Evolutionary conservation across 2,113 vertebrate species (phyloP).

Genomic region (Corythornis vintsioides): DNA sequence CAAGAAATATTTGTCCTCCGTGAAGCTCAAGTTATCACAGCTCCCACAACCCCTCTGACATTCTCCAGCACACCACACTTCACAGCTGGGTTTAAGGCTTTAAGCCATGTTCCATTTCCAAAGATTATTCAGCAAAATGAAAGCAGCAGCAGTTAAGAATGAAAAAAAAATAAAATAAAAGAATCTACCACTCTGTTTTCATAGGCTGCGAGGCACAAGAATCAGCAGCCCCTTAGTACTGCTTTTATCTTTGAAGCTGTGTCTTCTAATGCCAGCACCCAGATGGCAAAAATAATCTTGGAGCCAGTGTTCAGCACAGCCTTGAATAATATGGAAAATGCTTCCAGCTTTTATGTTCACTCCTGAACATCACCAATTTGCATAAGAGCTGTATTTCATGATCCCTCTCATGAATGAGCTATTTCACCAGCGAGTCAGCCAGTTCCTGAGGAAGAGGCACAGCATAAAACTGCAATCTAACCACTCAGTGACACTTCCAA

Average conservation of each 20-base stretch:
- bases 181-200: constrained; percentile 16
- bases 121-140: constrained; percentile 55
- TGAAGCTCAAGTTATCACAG: background rate
- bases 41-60: background rate
- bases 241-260: constrained; percentile 51
- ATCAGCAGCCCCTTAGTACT: constrained; percentile 26
- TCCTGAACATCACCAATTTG: constrained; percentile 43
- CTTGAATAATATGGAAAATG: constrained; percentile 39
- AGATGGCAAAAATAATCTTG: constrained; percentile 60
- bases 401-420: constrained; percentile 26
- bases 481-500: background rate
- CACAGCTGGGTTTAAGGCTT: constrained; percentile 36
- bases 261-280: constrained; percentile 44
- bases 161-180: background rate
- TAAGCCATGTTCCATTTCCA: background rate
- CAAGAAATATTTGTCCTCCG: background rate
- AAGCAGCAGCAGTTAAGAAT: constrained; percentile 14
- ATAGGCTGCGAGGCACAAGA: background rate
- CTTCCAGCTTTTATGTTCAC: constrained; percentile 54
- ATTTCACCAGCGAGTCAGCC: background rate
- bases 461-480: background rate
- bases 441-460: background rate
- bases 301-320: constrained; percentile 25
- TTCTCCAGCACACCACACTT: background rate
- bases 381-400: constrained; percentile 23